Evolutionary conservation across 2,797 vertebrate species (phyloP).

Genomic region (Euphonia xanthogaster): DNA sequence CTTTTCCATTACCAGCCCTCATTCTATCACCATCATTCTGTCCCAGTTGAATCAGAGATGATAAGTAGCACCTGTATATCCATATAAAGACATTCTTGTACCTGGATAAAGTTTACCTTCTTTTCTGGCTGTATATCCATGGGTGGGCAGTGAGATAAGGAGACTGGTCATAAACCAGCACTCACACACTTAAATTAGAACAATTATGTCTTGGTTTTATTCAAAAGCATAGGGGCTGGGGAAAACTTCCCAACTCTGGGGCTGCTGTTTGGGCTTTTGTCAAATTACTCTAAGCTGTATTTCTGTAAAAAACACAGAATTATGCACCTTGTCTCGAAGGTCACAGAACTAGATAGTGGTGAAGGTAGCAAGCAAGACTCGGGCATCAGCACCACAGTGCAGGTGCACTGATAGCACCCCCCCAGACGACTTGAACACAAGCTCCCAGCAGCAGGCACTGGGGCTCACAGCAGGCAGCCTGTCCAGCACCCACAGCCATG

Average conservation of each 20-base stretch:
- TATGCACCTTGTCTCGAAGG: accelerated
- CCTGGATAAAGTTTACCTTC: not conserved
- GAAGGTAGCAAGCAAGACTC: not conserved
- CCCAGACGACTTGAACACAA: not conserved
- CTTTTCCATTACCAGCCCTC: not conserved
- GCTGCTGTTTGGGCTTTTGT: not conserved
- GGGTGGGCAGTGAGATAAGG: not conserved
- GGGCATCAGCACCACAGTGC: too few relatives aligned
- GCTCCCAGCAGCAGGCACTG: not conserved
- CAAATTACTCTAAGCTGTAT: not conserved
- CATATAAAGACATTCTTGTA: not conserved
- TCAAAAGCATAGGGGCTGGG: not conserved
- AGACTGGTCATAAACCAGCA: not conserved
- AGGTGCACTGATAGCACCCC: not conserved
- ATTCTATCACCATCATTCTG: not conserved
- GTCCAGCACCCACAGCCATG: accelerated
- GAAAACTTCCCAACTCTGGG: not conserved
- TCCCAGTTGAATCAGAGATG: not conserved
- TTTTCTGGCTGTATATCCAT: not conserved
- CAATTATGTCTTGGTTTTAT: not conserved
- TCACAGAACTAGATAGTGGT: accelerated
- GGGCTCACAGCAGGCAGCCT: accelerated
- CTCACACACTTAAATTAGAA: not conserved
- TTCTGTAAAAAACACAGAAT: not conserved
- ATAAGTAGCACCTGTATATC: not conserved